Conservation (phyloP, 2,888 invertebrate genomes). For the Saturnia pavonia region DNA sequence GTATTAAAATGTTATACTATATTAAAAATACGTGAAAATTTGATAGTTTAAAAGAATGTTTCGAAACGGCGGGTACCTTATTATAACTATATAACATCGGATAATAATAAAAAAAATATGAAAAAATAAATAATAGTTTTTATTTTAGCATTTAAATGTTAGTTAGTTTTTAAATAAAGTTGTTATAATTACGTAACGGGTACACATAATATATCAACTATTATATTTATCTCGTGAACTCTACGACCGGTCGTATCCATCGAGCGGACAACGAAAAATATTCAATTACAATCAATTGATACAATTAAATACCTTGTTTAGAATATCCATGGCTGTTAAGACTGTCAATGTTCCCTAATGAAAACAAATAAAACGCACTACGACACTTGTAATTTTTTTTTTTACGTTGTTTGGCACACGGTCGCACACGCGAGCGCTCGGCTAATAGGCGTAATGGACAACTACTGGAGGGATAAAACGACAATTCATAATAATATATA, state of each 20-base stretch:
- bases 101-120: no score
- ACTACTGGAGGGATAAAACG: constrained; percentile 19
- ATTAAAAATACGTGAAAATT: no score
- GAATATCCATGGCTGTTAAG: constrained; percentile 18
- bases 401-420: not conserved
- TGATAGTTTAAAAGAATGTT: no score
- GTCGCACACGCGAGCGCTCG: constrained; percentile 15
- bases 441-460: constrained; percentile 5
- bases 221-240: constrained; percentile 15
- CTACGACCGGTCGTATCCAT: constrained; percentile 8
- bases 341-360: not conserved
- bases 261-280: not conserved
- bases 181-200: not conserved
- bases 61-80: no score
- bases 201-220: not conserved
- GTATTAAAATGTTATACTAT: no score
- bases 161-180: not conserved
- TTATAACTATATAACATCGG: no score
- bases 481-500: constrained; percentile 20
- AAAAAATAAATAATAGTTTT: not conserved
- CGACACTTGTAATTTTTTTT: constrained; percentile 16
- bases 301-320: constrained; percentile 17
- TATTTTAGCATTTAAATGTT: not conserved
- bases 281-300: not conserved
- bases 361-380: constrained; percentile 9